Evolutionary conservation across 2,797 vertebrate species (phyloP).

Genomic region (Ctenochaetus hawaiiensis): DNA sequence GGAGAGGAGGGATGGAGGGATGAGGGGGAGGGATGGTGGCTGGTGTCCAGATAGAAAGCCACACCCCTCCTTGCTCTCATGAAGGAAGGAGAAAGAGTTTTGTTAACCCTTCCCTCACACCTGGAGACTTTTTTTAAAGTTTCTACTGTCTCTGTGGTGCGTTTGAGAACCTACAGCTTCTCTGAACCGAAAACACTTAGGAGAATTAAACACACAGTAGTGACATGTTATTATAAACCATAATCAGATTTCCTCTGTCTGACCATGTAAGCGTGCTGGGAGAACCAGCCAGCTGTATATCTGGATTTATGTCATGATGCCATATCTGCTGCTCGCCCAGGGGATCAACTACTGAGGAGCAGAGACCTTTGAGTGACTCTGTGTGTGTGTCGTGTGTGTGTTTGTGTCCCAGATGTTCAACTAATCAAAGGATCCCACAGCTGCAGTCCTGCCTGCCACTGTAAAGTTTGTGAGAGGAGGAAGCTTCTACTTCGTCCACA

Average conservation of each 20-base stretch:
- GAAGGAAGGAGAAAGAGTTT: constrained; percentile 70
- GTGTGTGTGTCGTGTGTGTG: constrained; percentile 31
- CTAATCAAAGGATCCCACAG: constrained; percentile 82
- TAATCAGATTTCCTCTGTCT: constrained; percentile 41
- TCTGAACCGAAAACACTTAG: background rate
- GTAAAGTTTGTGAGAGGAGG: constrained; percentile 73
- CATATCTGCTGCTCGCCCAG: constrained; percentile 31
- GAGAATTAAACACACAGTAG: constrained; percentile 2
- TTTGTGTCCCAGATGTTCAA: constrained; percentile 82
- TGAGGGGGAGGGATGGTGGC: constrained; percentile 80
- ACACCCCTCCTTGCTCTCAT: constrained; percentile 80
- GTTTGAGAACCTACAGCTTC: background rate
- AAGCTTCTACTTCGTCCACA: constrained; percentile 77
- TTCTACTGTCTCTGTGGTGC: background rate
- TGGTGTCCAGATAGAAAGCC: constrained; percentile 81
- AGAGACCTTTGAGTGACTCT: constrained; percentile 17
- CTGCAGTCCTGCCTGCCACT: constrained; percentile 72
- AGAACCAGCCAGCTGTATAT: constrained; percentile 18
- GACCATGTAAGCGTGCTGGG: background rate
- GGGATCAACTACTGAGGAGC: constrained; percentile 32
- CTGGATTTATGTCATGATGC: constrained; percentile 43
- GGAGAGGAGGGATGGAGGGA: constrained; percentile 72
- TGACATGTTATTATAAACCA: constrained; percentile 6
- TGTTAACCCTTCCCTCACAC: constrained; percentile 81
- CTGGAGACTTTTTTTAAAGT: constrained; percentile 42